Evolutionary conservation across 2,888 invertebrate species (phyloP).

Genomic region (Dorcus parallelipipedus): DNA sequence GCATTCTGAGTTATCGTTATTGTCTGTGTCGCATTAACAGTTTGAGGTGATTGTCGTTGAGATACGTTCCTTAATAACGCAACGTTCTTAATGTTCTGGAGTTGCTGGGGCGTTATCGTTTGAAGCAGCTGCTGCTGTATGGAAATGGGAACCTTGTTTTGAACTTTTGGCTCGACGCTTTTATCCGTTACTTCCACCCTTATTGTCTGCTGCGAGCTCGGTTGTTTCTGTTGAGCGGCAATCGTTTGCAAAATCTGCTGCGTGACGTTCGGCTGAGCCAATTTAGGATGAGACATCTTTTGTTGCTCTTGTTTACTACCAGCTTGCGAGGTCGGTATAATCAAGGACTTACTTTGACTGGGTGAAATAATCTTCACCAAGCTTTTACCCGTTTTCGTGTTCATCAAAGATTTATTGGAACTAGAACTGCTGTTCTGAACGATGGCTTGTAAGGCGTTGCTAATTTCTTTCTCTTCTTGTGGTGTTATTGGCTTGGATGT

Average conservation of each 20-base stretch:
- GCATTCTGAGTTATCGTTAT: conserved; percentile 20
- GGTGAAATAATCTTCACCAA: conserved; percentile 47
- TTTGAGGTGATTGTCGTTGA: conserved; percentile 24
- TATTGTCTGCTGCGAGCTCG: conserved; percentile 31
- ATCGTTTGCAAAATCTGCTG: conserved; percentile 43
- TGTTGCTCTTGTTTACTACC: conserved; percentile 30
- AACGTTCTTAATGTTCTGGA: conserved; percentile 46
- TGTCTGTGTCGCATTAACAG: conserved; percentile 16
- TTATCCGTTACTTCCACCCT: conserved; percentile 25
- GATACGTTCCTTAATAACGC: conserved; percentile 38
- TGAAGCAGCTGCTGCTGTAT: conserved; percentile 43
- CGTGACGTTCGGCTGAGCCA: conserved; percentile 33
- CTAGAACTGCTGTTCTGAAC: conserved; percentile 36
- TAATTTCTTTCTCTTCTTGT: conserved; percentile 38
- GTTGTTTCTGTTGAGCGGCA: conserved; percentile 39
- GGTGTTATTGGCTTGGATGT: conserved; percentile 2
- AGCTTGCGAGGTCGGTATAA: conserved; percentile 45
- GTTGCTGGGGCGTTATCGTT: conserved; percentile 41
- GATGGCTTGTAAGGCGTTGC: conserved; percentile 45
- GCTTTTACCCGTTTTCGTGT: conserved; percentile 33
- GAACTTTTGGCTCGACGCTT: conserved; percentile 20
- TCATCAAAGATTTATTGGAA: conserved; percentile 21
- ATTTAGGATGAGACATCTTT: conserved; percentile 29
- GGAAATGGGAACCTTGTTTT: conserved; percentile 24
- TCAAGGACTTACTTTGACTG: conserved; percentile 48